Percentiles rank a stretch among this genome's conserved stretches.
phyloP scores from a whole-genome alignment of 2,797 vertebrate species.

The Galagoides demidoff region DNA sequence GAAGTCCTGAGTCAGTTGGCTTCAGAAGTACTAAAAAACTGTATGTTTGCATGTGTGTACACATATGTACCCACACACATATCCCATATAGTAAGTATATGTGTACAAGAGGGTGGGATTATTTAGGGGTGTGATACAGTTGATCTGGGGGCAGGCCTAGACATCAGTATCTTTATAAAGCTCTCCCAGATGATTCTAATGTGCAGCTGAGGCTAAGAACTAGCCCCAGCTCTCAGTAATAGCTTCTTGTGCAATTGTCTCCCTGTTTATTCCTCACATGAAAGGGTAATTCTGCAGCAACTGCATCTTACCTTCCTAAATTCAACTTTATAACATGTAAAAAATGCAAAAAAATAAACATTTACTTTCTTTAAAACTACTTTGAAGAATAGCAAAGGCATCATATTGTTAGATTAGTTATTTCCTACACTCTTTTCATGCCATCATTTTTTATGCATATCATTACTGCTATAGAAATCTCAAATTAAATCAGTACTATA shows the following conservation, averaged over 20 bases:
- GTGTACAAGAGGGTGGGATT: background rate
- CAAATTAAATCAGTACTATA: slow-evolving; percentile 55
- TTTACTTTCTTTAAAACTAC: background rate
- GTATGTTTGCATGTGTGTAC: background rate
- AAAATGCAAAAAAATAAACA: background rate
- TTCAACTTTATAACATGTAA: background rate
- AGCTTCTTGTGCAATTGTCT: background rate
- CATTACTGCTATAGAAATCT: slow-evolving; percentile 43
- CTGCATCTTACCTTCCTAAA: slow-evolving; percentile 20
- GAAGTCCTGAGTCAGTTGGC: background rate
- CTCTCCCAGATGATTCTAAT: background rate
- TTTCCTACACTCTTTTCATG: background rate
- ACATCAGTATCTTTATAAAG: background rate
- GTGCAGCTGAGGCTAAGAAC: background rate
- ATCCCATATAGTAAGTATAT: background rate
- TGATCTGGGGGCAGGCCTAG: background rate
- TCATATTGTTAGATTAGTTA: background rate
- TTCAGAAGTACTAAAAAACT: slow-evolving; percentile 2
- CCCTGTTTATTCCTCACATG: background rate
- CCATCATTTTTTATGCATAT: slow-evolving; percentile 26
- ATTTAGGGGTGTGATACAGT: background rate
- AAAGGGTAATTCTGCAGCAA: background rate
- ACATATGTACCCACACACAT: background rate
- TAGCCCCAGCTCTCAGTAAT: background rate
- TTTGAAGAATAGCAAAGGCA: slow-evolving; percentile 26